These are phyloP conservation scores for Hippoglossus stenolepis DNA, from an alignment of 2,113 vertebrate genomes.

Conservation along the genomic window DNA sequence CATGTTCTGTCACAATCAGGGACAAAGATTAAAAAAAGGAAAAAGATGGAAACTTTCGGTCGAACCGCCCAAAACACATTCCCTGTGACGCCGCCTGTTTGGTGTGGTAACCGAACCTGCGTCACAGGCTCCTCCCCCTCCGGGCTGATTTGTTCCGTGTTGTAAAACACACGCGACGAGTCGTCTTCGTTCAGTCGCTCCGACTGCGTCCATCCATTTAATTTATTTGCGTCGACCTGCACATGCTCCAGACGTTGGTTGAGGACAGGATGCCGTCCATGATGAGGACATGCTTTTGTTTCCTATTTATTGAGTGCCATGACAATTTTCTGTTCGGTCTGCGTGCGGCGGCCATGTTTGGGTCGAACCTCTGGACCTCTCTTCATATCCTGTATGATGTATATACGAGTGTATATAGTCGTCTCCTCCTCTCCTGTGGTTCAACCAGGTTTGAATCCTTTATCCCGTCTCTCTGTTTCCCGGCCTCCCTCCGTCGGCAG, in stretches of 20 bases:
- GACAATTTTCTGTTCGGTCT: slow-evolving; percentile 54
- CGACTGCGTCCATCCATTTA: slow-evolving; percentile 9
- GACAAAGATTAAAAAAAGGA: slow-evolving; percentile 27
- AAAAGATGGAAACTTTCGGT: background rate
- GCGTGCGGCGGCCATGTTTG: slow-evolving; percentile 41
- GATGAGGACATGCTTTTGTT: slow-evolving; percentile 44
- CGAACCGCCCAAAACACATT: slow-evolving; percentile 51
- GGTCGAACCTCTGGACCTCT: slow-evolving; percentile 53
- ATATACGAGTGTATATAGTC: slow-evolving; percentile 82
- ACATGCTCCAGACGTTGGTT: slow-evolving; percentile 29
- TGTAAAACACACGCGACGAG: no score
- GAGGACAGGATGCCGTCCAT: slow-evolving; percentile 60
- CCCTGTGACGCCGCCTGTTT: slow-evolving; percentile 49
- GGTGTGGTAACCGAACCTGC: slow-evolving; percentile 19
- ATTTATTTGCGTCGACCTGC: slow-evolving; percentile 44
- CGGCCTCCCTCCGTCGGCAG: slow-evolving; percentile 44
- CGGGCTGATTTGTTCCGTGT: no score
- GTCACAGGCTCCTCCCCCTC: background rate
- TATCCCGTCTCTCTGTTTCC: slow-evolving; percentile 9
- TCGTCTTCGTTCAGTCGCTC: background rate
- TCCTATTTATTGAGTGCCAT: slow-evolving; percentile 77
- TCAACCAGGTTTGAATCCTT: slow-evolving; percentile 4
- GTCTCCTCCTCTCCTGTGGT: slow-evolving; percentile 38
- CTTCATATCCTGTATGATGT: slow-evolving; percentile 80
- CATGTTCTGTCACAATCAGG: background rate